These are phyloP conservation scores for Caenorhabditis remanei DNA, from an alignment of 1,140 invertebrate species.

Conservation along the genomic window DNA sequence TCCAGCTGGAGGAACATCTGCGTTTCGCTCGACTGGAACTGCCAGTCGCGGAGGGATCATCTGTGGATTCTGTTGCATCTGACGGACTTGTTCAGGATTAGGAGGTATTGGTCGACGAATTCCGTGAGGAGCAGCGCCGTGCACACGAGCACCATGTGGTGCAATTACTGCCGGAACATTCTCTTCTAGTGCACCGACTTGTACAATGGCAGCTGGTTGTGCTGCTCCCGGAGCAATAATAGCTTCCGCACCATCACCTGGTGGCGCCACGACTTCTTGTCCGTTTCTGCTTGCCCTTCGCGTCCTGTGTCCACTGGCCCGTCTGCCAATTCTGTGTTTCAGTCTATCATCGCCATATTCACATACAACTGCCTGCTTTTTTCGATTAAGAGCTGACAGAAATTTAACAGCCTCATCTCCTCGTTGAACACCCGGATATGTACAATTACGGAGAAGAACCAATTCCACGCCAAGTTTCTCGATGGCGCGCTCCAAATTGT, in stretches of 20 bases:
- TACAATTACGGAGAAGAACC: constrained; percentile 62
- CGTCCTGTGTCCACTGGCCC: constrained; percentile 1
- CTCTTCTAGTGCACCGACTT: neutral
- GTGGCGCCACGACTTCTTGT: neutral
- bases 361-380: constrained; percentile 63
- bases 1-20: no score
- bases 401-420: constrained; percentile 62
- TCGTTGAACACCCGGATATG: constrained; percentile 57
- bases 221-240: neutral
- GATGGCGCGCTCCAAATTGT: constrained; percentile 62
- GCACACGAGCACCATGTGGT: neutral
- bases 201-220: neutral
- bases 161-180: neutral
- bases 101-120: neutral
- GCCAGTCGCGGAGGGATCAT: neutral
- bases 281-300: constrained; percentile 25
- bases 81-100: constrained; percentile 23
- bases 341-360: constrained; percentile 64
- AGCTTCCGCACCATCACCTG: neutral
- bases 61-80: neutral
- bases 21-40: neutral
- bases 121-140: neutral
- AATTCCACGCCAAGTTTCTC: constrained; percentile 63
- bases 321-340: constrained; percentile 56
- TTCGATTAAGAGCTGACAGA: constrained; percentile 59